Evolutionary conservation across 2,888 invertebrate species (phyloP).

Genomic region (Aphodius granarius): DNA sequence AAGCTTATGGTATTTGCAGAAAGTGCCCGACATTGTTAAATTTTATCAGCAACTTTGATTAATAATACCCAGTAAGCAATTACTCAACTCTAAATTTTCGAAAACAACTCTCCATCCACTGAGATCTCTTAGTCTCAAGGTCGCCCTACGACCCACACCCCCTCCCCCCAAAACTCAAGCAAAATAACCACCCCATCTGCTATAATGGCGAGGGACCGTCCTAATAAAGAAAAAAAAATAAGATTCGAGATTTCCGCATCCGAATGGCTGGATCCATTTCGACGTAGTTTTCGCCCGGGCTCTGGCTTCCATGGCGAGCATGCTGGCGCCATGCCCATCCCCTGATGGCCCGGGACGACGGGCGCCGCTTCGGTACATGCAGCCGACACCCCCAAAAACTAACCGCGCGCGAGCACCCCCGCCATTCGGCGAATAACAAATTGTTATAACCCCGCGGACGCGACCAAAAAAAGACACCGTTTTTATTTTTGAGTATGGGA

Average conservation of each 20-base stretch:
- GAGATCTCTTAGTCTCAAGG: neutral
- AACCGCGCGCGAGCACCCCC: constrained; percentile 30
- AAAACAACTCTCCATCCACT: neutral
- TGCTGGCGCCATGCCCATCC: constrained; percentile 44
- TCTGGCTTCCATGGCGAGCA: constrained; percentile 25
- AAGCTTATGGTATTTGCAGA: too few relatives aligned
- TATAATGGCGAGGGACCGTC: constrained; percentile 8
- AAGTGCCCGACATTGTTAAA: too few relatives aligned
- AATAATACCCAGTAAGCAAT: too few relatives aligned
- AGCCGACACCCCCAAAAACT: constrained; percentile 5
- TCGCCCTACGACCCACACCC: neutral
- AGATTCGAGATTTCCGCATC: constrained; percentile 31
- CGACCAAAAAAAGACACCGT: constrained; percentile 4
- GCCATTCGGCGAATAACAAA: constrained; percentile 48
- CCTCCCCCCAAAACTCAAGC: neutral
- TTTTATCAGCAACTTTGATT: too few relatives aligned
- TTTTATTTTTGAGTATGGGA: constrained; percentile 4
- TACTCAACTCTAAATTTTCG: neutral
- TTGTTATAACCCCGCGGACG: constrained; percentile 48
- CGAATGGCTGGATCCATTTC: constrained; percentile 39
- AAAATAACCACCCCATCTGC: constrained; percentile 6
- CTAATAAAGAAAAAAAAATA: constrained; percentile 23
- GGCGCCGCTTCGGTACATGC: constrained; percentile 29
- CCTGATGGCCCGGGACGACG: constrained; percentile 24
- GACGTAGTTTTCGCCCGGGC: constrained; percentile 46